Conservation (phyloP, 1,140 invertebrate species). For the Nasonia longicornis region DNA sequence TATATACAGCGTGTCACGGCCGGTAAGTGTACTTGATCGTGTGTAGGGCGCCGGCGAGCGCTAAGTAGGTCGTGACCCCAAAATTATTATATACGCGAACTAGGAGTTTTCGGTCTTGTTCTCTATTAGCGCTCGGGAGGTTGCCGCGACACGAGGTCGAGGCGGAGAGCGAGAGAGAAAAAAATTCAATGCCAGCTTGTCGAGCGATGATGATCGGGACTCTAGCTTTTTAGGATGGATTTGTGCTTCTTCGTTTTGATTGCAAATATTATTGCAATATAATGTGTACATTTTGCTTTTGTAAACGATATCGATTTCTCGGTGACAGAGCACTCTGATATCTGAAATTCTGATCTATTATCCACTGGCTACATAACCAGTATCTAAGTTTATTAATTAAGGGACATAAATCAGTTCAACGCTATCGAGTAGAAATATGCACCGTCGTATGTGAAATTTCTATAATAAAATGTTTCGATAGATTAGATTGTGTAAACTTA, state of each 20-base stretch:
- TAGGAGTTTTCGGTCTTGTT: constrained; percentile 6
- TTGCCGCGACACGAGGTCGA: constrained; percentile 12
- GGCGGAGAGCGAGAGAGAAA: constrained; percentile 8
- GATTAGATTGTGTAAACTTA: background rate
- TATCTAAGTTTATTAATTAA: too few relatives aligned
- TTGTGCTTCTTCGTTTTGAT: too few relatives aligned
- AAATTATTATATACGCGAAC: constrained; percentile 50
- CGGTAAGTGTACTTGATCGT: constrained; percentile 50
- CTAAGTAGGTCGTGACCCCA: constrained; percentile 60
- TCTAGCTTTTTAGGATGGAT: background rate
- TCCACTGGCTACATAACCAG: too few relatives aligned
- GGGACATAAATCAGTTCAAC: too few relatives aligned
- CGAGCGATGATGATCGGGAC: background rate
- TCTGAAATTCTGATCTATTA: too few relatives aligned
- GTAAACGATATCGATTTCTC: too few relatives aligned
- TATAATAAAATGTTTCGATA: background rate
- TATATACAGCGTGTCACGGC: constrained; percentile 54
- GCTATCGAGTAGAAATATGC: too few relatives aligned
- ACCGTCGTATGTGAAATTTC: too few relatives aligned
- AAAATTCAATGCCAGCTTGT: constrained; percentile 37
- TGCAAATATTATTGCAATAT: too few relatives aligned
- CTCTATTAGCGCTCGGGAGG: background rate
- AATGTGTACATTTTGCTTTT: too few relatives aligned
- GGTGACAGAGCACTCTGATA: too few relatives aligned
- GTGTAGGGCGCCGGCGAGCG: constrained; percentile 26